Evolutionary conservation across 2,888 invertebrate species (phyloP), one percentile per base, ranked within the genome.

Genomic region (Agonopterix arenella): DNA sequence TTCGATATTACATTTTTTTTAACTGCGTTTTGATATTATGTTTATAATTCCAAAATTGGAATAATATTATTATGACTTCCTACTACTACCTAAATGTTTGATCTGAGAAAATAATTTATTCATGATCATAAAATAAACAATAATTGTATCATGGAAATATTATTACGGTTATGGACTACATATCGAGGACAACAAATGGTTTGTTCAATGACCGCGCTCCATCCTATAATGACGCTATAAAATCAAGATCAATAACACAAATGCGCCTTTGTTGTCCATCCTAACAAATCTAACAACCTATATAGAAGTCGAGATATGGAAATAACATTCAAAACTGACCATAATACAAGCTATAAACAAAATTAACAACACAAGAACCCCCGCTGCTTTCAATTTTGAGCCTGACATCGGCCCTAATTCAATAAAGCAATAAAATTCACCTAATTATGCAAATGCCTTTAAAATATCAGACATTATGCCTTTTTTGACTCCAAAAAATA

Each of bases 361-460:
- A 88, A 89, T 89, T 88, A 89, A 89, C 89, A 89, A 89, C 89
- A 88, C 78, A 81, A 64, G 82, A 61, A 73, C 73, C 81, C 89
- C 86, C 64, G 89, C 84, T 84, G 89, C 63, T 85, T 89, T 84
- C 89, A 89, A 89, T 89, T 89, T 89, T 85, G 84, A 81, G 68
- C 64, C 82, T 84, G 89, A 89, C 89, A 85, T 86, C 80, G 84
- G 81, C 77, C 84, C 80, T 89, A 89, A 89, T 89, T 89, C 89
- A 89, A 89, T 89, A 89, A 88, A 89, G 89, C 85, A 79, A 89
- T 89, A 89, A 89, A 89, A 88, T 88, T 85, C 88, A 89, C 89
- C 86, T 89, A 89, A 89, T 89, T 89, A 89, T 89, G 89, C 85
- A 88, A 89, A 89, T 88, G 85, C 75, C 58, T 79, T 79, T 79